Percentiles rank a stretch among this genome's conserved stretches.
Conservation (phyloP, 1,140 invertebrate species). For the Nephotettix cincticeps region DNA sequence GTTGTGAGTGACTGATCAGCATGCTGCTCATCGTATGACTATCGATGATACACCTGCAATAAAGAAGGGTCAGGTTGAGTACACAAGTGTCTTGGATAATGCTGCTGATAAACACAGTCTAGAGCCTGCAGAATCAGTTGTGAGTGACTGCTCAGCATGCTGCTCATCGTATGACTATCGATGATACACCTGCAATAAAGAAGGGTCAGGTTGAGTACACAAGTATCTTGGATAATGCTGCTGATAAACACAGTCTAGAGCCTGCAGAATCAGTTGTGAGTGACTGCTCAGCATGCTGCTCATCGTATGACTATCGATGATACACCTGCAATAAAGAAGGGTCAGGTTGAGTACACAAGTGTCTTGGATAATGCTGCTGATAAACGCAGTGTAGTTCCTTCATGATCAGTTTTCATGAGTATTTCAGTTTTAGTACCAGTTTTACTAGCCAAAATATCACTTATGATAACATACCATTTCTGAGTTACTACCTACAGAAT, state of each 20-base stretch:
- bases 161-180: conserved; percentile 12
- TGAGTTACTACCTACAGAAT: no score
- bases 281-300: conserved; percentile 12
- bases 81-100: neutral
- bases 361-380: conserved; percentile 9
- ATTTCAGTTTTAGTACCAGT: no score
- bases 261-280: conserved; percentile 16
- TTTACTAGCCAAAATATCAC: no score
- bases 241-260: conserved; percentile 24
- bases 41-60: neutral
- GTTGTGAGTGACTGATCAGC: conserved; percentile 2
- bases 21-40: conserved; percentile 5
- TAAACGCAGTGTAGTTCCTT: conserved; percentile 18
- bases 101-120: conserved; percentile 20
- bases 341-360: neutral
- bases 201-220: neutral
- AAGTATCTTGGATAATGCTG: neutral
- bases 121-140: conserved; percentile 20
- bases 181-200: neutral
- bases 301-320: conserved; percentile 3
- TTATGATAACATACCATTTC: no score
- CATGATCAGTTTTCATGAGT: conserved; percentile 14
- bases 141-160: conserved; percentile 6
- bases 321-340: neutral
- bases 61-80: no score